Evolutionary conservation across 1,140 invertebrate species (phyloP), one percentile per base, ranked within the genome.

Genomic region (Musca vetustissima): DNA sequence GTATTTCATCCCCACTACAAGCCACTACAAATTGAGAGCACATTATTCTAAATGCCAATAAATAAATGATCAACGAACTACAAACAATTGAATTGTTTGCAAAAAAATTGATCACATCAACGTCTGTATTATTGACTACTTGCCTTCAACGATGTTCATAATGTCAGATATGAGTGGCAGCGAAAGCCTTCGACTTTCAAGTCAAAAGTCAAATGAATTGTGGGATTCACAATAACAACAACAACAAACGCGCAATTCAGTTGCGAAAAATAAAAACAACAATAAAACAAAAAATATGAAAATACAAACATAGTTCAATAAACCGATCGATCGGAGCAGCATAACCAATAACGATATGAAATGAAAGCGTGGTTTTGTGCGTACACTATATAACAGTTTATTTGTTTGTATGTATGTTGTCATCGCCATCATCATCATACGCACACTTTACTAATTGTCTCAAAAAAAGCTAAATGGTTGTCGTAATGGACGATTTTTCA

Each of bases 161-260:
- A 43, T 4, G 57, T 25, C 32, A n/a, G 25, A 43, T 61, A 43
- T 61, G 57, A 61, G 14, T 52, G 49, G 13, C 17, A 52, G 21
- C 17, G 49, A 52, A 52, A 52, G 49, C 36, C 36, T 6, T 21
- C n/a, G n/a, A 3, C n/a, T 19, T 28, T 28, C 0, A 21, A 61
- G 57, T 61, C 57, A 61, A 17, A 61, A 61, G 57, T 61, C 57
- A 61, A 43, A 32, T 36, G 36, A 61, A 19, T 61, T 61, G 57
- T 61, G 57, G 57, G 25, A 17, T 57, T 14, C 49, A 52, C 21
- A 19, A 19, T n/a, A n/a, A n/a, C n/a, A n/a, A n/a, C n/a, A n/a
- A n/a, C n/a, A n/a, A n/a, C n/a, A 52, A 9, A 52, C 48, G 21
- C n/a, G 21, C 49, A 52, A 52, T 28, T 32, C n/a, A 15, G 9